Evolutionary conservation across 1,140 invertebrate species (phyloP), one percentile per base, ranked within the genome.

Genomic region (Helicoverpa zea): DNA sequence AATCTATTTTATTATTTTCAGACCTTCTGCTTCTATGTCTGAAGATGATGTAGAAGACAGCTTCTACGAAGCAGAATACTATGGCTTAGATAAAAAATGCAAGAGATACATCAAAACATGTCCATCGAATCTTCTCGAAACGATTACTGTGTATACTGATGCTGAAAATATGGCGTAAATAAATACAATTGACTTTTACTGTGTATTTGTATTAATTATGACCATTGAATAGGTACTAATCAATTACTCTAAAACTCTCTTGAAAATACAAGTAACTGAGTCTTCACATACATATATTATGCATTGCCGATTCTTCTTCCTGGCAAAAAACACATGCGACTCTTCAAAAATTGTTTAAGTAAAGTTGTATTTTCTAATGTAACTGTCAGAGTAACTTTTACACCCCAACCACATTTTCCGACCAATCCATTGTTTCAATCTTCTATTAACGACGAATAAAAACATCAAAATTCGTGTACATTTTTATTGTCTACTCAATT

Each of bases 61-160:
- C 52, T 94, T 87, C 72, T 94, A 94, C 61, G 92, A 94, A 87
- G 93, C 93, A 7, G 92, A 94, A 73, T 93, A 91, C 63, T 84
- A 88, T 59, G 93, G 93, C 2, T 7, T 89, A 11, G 87, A 91
- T 12, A 66, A 88, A 0, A 49, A 87, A 30, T 94, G 93, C 78
- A 72, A 80, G 12, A 18, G 84, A 10, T 93, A 93, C 68, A 14
- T 29, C 0, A 7, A 81, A 10, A 5, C 49, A 2, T 94, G 93
- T 64, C 85, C 89, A 0, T 68, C 54, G 0, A 92, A 83, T 75
- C 92, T 91, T 4, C 58, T 94, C 11, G 88, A 94, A 56, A 66
- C 43, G 18, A 83, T 91, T 16, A 79, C 87, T 18, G 61, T 86
- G 0, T 78, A 87, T 61, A 30, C 63, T n/a, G 52, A 70, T 61